Base-by-base conservation (phyloP, 2,888 invertebrate species). In the Melinaea menophilus region DNA sequence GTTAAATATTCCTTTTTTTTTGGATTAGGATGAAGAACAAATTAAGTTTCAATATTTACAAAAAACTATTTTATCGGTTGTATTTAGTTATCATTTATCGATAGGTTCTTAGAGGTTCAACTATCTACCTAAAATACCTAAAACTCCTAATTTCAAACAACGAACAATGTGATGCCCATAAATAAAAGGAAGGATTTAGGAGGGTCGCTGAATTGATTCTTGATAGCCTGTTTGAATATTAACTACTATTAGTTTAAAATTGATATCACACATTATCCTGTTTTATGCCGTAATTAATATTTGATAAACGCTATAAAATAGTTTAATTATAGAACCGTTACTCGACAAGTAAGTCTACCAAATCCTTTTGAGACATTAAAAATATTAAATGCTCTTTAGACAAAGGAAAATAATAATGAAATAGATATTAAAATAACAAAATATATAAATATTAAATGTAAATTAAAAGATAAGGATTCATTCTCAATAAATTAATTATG, bases 101-200 rank as follows among this genome's bases (percentile, higher is more conserved):
- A 46, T 22, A 64, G 66, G 56, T n/a, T 62, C 62, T 58, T 61
- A 58, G 62, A 37, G 62, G 64, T 64, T 57, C 37, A 61, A 55
- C 47, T 22, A 22, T 22, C 22, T 22, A 59, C 22, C 22, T 22
- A 22, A 22, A 22, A 54, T 54, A 59, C 56, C 45, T 59, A 58
- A 63, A 62, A 60, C 65, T 64, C 63, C 59, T 61, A 55, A 60
- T 63, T 64, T 69, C 63, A 65, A 65, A 59, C 62, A 62, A 35
- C 63, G 41, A 41, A 41, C 66, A 65, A 64, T 67, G 59, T 64
- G 68, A 66, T 55, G 65, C 58, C 55, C 67, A 67, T 71, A 69
- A 71, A 68, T 71, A 68, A 55, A 61, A 64, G 59, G 64, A 64
- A 63, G 65, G 64, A 68, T 71, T 70, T 69, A 69, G 61, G 57